Base-by-base conservation (phyloP, 1,140 invertebrate genomes). In the Cecropterus lyciades region DNA sequence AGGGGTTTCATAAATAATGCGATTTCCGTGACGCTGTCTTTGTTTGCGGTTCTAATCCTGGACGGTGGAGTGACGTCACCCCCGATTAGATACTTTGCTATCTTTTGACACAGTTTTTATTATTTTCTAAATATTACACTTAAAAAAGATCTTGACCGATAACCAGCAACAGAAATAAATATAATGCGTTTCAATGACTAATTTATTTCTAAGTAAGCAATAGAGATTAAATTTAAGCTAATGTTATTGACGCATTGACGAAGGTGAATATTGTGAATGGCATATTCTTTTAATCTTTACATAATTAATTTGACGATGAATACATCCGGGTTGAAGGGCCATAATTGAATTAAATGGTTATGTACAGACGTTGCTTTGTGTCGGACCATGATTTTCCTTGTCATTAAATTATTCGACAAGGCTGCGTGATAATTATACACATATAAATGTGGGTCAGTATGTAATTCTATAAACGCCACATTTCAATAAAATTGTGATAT, bases 1-100 rank as follows among this genome's bases (percentile, higher is more conserved):
- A 64, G 73, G 67, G 48, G 55, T 71, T 67, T 73, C 65, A 72
- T 77, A 77, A 74, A 71, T 55, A 72, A 69, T 62, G 37, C 67
- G 52, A 10, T 10, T 49, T 42, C 45, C 15, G 30, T 60, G 56
- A 52, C 56, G 15, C 10, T 53, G 57, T 20, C 30, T 52, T 53
- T 55, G 51, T 30, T 55, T 43, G 59, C 52, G 3, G 42, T 46
- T 65, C 13, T 56, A 49, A 15, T 27, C 43, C 57, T 60, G 27
- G 6, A 33, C n/a, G 43, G 20, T 7, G 6, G 0, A 14, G 45
- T 60, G 45, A 60, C 42, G 56, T 45, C 56, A 46, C 10, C 43
- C 24, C 56, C 24, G 43, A 14, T 17, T 46, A 33, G 56, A 30
- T 59, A 27, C 13, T 15, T 46, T 0, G 13, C 20, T 55, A 49